Evolutionary conservation across 2,113 vertebrate genomes (phyloP).

Genomic region (Pelobates fuscus): DNA sequence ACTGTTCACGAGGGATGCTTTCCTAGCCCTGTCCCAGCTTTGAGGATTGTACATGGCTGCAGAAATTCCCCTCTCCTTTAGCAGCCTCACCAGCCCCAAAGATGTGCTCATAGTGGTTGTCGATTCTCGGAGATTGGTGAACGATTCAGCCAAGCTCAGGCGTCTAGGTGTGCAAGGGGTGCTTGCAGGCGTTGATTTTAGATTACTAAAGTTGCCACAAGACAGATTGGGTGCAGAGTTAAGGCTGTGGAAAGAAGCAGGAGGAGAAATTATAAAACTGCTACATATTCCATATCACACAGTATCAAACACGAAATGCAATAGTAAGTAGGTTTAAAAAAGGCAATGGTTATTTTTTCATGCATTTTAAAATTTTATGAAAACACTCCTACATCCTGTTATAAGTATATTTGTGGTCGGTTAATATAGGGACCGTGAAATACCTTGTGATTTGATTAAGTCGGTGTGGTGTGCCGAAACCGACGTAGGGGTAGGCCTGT

Average conservation of each 20-base stretch:
- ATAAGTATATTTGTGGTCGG: no score
- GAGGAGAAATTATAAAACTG: neutral
- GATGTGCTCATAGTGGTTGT: conserved; percentile 95
- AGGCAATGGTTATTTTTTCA: no score
- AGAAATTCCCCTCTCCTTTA: conserved; percentile 90
- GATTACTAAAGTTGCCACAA: conserved; percentile 76
- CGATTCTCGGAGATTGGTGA: conserved; percentile 90
- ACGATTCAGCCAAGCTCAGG: conserved; percentile 90
- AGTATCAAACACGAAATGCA: no score
- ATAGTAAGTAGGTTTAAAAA: no score
- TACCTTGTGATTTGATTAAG: no score
- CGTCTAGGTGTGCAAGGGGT: conserved; percentile 91
- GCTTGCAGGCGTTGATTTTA: conserved; percentile 81
- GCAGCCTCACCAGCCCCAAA: conserved; percentile 87
- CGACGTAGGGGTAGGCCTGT: no score
- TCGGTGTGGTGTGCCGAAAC: no score
- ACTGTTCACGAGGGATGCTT: conserved; percentile 60
- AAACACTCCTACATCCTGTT: no score
- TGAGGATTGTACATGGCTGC: conserved; percentile 88
- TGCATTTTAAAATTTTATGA: no score
- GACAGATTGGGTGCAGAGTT: conserved; percentile 69
- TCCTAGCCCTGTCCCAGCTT: conserved; percentile 84
- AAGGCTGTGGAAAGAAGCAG: conserved; percentile 67
- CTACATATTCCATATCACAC: no score
- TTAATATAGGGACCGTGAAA: no score